Evolutionary conservation across 2,888 invertebrate species (phyloP), one percentile per base, ranked within the genome.

Genomic region (Calephelis perditalis): DNA sequence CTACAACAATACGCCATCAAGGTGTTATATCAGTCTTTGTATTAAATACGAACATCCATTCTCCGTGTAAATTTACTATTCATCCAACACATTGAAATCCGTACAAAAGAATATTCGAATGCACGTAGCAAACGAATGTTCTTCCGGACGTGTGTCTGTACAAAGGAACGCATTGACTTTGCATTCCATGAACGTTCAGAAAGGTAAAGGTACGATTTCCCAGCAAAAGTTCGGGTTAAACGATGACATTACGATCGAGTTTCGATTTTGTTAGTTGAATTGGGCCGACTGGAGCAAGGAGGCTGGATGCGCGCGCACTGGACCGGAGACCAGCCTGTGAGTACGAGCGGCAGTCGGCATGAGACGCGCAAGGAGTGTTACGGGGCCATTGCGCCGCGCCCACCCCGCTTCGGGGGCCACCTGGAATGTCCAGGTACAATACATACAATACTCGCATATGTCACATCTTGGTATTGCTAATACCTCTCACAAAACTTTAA

Each of bases 321-420:
- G 64, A 65, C 61, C 62, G 66, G 63, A 62, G 68, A 65, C 67
- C 68, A 67, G 65, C 68, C 66, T 65, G 67, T 68, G 71, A 66
- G 69, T 68, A 69, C 69, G 70, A 73, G 71, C 75, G 82, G 78
- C 86, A 87, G 90, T 88, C 82, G 79, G 74, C 75, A 90, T 89
- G 88, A 78, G 78, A 73, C 88, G 90, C 75, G 91, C 87, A 75
- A 82, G 89, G 76, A 91, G 91, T 76, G 91, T 91, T 71, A 86
- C 90, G 64, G 93, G 93, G 69, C 93, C 93, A 72, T 83, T 94
- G 73, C 91, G 95, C 71, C 91, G 94, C 64, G 94, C 95, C 67
- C 94, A 94, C 89, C 95, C 95, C 67, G 94, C 95, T 70, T 94
- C 96, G 67, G 96, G 96, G 67, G 95, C 96, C 73, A 95, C 96